Base-by-base conservation (phyloP, 2,888 invertebrate genomes). In the Leucozona laternaria region DNA sequence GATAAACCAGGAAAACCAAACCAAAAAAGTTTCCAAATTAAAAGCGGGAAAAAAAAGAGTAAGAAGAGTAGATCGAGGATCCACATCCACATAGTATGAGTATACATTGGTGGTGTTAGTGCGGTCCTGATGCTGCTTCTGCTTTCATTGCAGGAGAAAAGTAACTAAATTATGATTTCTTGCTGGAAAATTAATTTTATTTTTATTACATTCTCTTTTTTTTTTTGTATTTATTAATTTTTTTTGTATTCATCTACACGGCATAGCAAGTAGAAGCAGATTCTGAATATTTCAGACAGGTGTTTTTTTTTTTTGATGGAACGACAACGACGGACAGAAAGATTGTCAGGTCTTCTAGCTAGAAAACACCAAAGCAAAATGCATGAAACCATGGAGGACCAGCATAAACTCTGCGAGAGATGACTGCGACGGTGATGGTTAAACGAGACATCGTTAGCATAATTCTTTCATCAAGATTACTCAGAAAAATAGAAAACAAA, bases 371-470 rank as follows among this genome's bases (percentile, higher is more conserved):
- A 7, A 60, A 34, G 25, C 11, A 72, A 83, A 81, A 73, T 80
- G 72, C 80, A 85, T 68, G 79, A 60, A 55, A 45, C 79, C 83
- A 76, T 80, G 72, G 72, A 60, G 72, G 11, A 72, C 37, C 22
- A 62, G 43, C 68, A 77, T 77, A 77, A 68, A 68, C 81, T 72
- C n/a, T n/a, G n/a, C n/a, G 22, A 72, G 71, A 62, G 77, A 81
- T 82, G 86, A 78, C 71, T 82, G 75, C 78, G 82, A 78, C 71
- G 86, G 75, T 82, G 82, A n/a, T n/a, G 86, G 66, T 78, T 37
- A 37, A 11, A 70, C 58, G 73, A 77, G 87, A 84, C 79, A 79
- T 88, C 88, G 88, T 88, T 88, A 88, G 88, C 88, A 88, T 88
- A 84, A 88, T 88, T 88, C 84, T 82, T 70, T 84, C 78, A 76